Conservation (phyloP, 2,888 invertebrate genomes). For the Caradrina kadenii region DNA sequence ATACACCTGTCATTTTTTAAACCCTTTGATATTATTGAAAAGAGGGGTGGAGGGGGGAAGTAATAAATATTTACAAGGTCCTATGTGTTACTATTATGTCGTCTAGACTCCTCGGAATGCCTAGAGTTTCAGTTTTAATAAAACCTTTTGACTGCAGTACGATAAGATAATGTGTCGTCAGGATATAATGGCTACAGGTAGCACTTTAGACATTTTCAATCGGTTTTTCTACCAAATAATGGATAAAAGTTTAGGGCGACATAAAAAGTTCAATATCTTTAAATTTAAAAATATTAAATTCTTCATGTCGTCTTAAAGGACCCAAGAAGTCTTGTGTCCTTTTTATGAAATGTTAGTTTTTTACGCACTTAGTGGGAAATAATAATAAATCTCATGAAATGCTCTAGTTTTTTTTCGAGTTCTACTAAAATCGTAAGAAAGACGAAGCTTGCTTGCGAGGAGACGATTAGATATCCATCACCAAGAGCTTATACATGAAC, state of each 20-base stretch:
- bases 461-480: too few relatives aligned
- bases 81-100: constrained; percentile 47
- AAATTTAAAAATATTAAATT: too few relatives aligned
- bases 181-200: constrained; percentile 19
- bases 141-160: constrained; percentile 45
- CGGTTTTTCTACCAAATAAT: constrained; percentile 6
- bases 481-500: too few relatives aligned
- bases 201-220: constrained; percentile 13
- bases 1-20: constrained; percentile 6
- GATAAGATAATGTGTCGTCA: constrained; percentile 30
- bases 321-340: too few relatives aligned
- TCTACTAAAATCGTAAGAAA: too few relatives aligned
- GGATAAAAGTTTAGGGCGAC: not conserved
- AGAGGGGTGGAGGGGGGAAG: not conserved
- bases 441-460: too few relatives aligned
- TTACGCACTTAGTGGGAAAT: too few relatives aligned
- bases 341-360: not conserved
- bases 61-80: constrained; percentile 51
- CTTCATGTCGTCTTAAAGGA: too few relatives aligned
- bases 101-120: constrained; percentile 58
- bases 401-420: too few relatives aligned
- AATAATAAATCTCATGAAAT: too few relatives aligned
- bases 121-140: constrained; percentile 39
- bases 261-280: not conserved
- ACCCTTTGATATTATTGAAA: constrained; percentile 10